Evolutionary conservation across 2,113 vertebrate genomes (phyloP).

Genomic region (Pterocles gutturalis): DNA sequence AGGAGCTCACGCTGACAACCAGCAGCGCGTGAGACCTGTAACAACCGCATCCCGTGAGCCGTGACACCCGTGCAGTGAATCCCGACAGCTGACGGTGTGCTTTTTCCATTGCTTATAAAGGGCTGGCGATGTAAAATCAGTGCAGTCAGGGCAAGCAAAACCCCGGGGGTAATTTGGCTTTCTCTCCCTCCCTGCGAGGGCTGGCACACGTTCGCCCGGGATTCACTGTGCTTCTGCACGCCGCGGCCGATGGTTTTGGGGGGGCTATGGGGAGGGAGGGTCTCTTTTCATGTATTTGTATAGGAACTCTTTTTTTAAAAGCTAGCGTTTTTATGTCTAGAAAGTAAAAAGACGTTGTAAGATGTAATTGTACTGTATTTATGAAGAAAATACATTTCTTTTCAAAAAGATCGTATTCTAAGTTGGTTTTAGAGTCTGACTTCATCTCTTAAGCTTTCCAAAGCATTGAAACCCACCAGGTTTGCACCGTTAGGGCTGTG

Average conservation of each 20-base stretch:
- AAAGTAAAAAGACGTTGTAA: conserved; percentile 62
- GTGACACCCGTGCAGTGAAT: neutral
- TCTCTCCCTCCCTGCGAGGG: neutral
- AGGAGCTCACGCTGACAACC: neutral
- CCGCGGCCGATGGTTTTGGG: neutral
- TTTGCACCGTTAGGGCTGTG: neutral
- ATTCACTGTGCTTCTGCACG: neutral
- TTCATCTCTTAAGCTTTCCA: neutral
- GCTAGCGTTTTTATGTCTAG: conserved; percentile 70
- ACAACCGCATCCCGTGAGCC: neutral
- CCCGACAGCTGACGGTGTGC: rapidly evolving
- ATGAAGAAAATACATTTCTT: conserved; percentile 75
- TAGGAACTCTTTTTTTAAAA: conserved; percentile 64
- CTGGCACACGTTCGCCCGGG: neutral
- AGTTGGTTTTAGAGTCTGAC: conserved; percentile 26
- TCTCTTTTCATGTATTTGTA: conserved; percentile 62
- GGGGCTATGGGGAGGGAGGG: neutral
- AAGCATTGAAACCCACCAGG: neutral
- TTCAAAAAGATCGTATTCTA: conserved; percentile 34
- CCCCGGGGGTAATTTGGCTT: neutral
- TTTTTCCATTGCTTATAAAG: neutral
- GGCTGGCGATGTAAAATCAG: rapidly evolving
- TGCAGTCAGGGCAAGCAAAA: neutral
- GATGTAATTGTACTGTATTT: conserved; percentile 77
- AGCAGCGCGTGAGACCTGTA: rapidly evolving